A percentile compares a stretch with the other conserved stretches of the same genome.
Evolutionary conservation across 2,888 invertebrate genomes (phyloP).

Genomic region (Psylliodes chrysocephalus): DNA sequence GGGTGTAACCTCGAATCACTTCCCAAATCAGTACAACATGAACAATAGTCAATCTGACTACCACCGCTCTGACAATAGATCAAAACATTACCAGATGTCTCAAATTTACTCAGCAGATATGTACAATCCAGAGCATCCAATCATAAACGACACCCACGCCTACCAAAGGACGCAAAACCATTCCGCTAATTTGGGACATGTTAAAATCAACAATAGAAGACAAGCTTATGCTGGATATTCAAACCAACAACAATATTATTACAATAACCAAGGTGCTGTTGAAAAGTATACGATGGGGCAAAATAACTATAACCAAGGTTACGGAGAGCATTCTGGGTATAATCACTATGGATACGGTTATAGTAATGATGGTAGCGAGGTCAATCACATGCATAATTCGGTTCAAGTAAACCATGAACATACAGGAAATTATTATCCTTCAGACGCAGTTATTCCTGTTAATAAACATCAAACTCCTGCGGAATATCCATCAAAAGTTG

Average conservation of each 20-base stretch:
- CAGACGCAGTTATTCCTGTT: slow-evolving; percentile 57
- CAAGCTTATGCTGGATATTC: slow-evolving; percentile 62
- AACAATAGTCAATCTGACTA: slow-evolving; percentile 58
- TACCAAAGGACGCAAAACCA: slow-evolving; percentile 58
- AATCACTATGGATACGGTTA: slow-evolving; percentile 62
- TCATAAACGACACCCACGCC: slow-evolving; percentile 57
- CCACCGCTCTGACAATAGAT: slow-evolving; percentile 51
- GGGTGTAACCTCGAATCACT: slow-evolving; percentile 63
- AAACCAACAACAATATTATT: slow-evolving; percentile 67
- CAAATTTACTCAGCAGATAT: slow-evolving; percentile 56
- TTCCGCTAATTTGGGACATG: slow-evolving; percentile 46
- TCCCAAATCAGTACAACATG: slow-evolving; percentile 62
- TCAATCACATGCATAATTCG: slow-evolving; percentile 54
- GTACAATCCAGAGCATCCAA: slow-evolving; percentile 62
- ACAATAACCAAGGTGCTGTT: slow-evolving; percentile 65
- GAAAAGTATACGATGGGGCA: slow-evolving; percentile 56
- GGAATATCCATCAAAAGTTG: slow-evolving; percentile 59
- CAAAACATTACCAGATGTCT: slow-evolving; percentile 57
- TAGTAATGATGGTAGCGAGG: slow-evolving; percentile 55
- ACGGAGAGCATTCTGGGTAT: slow-evolving; percentile 57
- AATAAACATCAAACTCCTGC: slow-evolving; percentile 55
- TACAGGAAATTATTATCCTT: slow-evolving; percentile 57
- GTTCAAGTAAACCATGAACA: slow-evolving; percentile 56
- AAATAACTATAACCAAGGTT: slow-evolving; percentile 56
- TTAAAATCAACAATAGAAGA: slow-evolving; percentile 53